Evolutionary conservation across 1,140 invertebrate genomes (phyloP).

Genomic region (Drosophila grimshawi): DNA sequence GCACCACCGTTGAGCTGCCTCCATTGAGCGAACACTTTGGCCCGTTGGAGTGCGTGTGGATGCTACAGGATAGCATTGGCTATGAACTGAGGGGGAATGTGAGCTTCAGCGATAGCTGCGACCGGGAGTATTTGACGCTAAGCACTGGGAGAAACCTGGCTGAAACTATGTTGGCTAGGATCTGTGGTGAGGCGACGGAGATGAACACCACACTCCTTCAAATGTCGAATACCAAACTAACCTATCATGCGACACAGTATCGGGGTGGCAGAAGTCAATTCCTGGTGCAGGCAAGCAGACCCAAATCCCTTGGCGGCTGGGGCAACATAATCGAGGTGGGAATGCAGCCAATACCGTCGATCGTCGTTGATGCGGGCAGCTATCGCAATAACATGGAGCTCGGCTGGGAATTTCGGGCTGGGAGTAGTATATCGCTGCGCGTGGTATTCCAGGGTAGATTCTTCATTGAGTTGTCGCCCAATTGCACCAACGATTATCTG

Average conservation of each 20-base stretch:
- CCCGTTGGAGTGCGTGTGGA: conserved; percentile 60
- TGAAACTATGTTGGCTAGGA: conserved; percentile 15
- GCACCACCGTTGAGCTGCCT: conserved; percentile 30
- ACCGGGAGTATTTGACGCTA: conserved; percentile 58
- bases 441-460: conserved; percentile 87
- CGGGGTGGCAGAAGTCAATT: conserved; percentile 24
- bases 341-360: background rate
- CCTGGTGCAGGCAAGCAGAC: conserved; percentile 5
- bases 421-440: conserved; percentile 87
- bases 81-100: conserved; percentile 53
- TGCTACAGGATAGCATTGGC: background rate
- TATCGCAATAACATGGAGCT: conserved; percentile 89
- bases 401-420: conserved; percentile 88
- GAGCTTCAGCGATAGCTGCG: conserved; percentile 62
- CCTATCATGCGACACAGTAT: conserved; percentile 55
- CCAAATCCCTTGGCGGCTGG: background rate
- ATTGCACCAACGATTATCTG: conserved; percentile 92
- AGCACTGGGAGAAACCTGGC: background rate
- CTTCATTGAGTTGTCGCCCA: conserved; percentile 88
- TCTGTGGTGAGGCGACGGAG: conserved; percentile 43
- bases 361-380: conserved; percentile 34
- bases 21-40: conserved; percentile 28
- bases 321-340: conserved; percentile 28
- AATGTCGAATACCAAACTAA: background rate
- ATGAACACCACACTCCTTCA: conserved; percentile 30